Conservation (phyloP, 1,140 invertebrate genomes). For the Uloborus diversus region DNA sequence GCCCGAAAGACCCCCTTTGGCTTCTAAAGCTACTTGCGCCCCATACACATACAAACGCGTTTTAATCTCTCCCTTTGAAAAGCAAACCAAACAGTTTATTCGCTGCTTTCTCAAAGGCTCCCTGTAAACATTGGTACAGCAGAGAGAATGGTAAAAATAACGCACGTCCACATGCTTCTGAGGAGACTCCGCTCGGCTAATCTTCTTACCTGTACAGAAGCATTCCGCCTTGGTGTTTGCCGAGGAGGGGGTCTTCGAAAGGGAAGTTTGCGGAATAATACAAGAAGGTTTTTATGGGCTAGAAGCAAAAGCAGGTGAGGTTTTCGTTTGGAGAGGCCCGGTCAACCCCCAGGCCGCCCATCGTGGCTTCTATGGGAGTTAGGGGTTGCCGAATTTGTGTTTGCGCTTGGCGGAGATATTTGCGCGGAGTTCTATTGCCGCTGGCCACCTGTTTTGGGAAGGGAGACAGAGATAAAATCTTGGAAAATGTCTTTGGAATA, state of each 20-base stretch:
- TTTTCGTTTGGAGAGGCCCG: slow-evolving; percentile 28
- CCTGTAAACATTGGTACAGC: slow-evolving; percentile 23
- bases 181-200: slow-evolving; percentile 25
- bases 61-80: slow-evolving; percentile 39
- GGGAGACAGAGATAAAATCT: too few species aligned
- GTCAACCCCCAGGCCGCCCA: slow-evolving; percentile 35
- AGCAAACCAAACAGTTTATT: slow-evolving; percentile 47
- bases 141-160: not conserved
- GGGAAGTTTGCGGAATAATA: slow-evolving; percentile 51
- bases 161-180: not conserved
- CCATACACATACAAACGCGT: slow-evolving; percentile 38
- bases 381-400: not conserved
- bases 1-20: too few species aligned
- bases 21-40: slow-evolving; percentile 11
- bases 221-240: slow-evolving; percentile 45
- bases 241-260: slow-evolving; percentile 27
- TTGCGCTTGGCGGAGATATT: slow-evolving; percentile 34
- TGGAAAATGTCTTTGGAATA: too few species aligned
- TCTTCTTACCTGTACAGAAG: slow-evolving; percentile 26
- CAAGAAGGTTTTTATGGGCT: slow-evolving; percentile 33
- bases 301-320: slow-evolving; percentile 44
- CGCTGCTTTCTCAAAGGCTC: slow-evolving; percentile 17
- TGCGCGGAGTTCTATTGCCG: not conserved
- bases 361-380: slow-evolving; percentile 5
- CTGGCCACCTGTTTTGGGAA: not conserved